Base-by-base conservation (phyloP, 2,113 vertebrate species). In the Axis porcinus region DNA sequence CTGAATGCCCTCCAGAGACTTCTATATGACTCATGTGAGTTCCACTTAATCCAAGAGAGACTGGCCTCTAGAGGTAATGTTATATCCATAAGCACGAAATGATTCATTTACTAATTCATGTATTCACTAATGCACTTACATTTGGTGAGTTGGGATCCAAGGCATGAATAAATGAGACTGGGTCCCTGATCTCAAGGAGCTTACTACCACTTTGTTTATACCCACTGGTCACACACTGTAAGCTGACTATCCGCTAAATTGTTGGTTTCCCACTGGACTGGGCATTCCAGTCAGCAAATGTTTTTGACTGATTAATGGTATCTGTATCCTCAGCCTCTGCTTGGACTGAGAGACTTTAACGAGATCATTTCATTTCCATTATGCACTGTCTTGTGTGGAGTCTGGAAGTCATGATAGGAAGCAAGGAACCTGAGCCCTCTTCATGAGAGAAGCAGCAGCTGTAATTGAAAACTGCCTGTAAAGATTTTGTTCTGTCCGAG, bases 11-110 rank as follows among this genome's bases (percentile, higher is more conserved):
- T 93, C 52, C 23, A 64, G 79, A 92, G 62, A 92, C 30, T 28
- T 94, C 83, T 82, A 1, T 16, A 5, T 74, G 92, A 96, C 84
- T 95, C 89, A 43, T 52, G n/a, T 54, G 76, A 89, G 89, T 33
- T 45, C 57, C 12, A 60, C 36, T 70, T 94, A 55, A 45, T 89
- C 58, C 84, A 89, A 88, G 13, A 91, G 62, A 90, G 89, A 28
- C 6, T 86, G 57, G 78, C n/a, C 90, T 96, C 74, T 89, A 55
- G 33, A 96, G 79, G 55, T 21, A 70, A n/a, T 78, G 89, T 96
- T 83, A 84, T 54, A 83, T 27, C 62, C 10, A 9, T 60, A 70
- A 50, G 52, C 10, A 27, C n/a, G 64, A 27, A 76, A 13, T 11
- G 23, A 81, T 40, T 58, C 84, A 50, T 21, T 83, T 58, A 15